phyloP scores from a whole-genome alignment of 2,797 vertebrate genomes.

The Amniataba percoides region DNA sequence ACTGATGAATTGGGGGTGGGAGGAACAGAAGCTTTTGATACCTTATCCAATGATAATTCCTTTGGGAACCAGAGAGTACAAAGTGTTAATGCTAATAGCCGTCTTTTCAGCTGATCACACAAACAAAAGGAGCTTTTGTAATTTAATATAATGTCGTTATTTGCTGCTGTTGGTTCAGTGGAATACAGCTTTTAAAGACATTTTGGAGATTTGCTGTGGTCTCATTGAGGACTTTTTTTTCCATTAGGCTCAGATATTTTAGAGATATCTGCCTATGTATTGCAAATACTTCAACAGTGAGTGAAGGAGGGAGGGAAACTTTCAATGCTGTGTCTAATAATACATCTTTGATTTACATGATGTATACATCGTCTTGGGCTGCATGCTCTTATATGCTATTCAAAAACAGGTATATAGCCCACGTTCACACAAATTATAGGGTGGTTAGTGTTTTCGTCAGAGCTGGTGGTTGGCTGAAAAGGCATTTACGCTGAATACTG shows the following conservation, averaged over 20 bases:
- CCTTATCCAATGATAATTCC: conserved; percentile 70
- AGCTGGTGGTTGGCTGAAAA: not conserved
- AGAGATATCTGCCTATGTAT: not conserved
- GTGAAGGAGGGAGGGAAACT: not conserved
- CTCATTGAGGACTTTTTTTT: conserved; percentile 26
- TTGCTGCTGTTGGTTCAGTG: conserved; percentile 29
- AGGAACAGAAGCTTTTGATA: conserved; percentile 73
- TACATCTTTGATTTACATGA: not conserved
- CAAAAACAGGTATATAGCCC: not conserved
- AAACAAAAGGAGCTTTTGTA: conserved; percentile 52
- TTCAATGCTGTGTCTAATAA: conserved; percentile 9
- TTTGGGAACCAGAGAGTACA: conserved; percentile 61
- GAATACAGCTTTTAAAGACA: conserved; percentile 26
- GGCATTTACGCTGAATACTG: not conserved
- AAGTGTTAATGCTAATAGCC: conserved; percentile 70
- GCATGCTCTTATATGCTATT: not conserved
- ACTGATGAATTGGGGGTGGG: conserved; percentile 74
- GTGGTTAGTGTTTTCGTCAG: not conserved
- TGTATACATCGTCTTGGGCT: not conserved
- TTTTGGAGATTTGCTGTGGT: conserved; percentile 16
- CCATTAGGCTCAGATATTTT: not conserved
- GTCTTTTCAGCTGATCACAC: conserved; percentile 68
- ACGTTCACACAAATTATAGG: not conserved
- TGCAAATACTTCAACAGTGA: conserved; percentile 1
- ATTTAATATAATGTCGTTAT: conserved; percentile 48